Evolutionary conservation across 2,888 invertebrate genomes (phyloP).

Genomic region (Spisula subtruncata): DNA sequence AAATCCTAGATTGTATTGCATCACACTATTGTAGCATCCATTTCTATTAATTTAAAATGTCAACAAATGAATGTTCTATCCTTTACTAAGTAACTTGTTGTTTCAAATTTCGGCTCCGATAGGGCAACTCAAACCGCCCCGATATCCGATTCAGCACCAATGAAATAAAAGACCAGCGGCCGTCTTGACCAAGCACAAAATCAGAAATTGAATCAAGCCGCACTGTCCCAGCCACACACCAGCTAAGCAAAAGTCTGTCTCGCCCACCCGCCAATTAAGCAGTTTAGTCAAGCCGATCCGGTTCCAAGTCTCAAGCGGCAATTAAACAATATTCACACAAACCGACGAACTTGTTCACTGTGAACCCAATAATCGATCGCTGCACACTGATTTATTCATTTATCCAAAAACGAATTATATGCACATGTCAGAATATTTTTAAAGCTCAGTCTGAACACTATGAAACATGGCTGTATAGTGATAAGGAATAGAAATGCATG

Average conservation of each 20-base stretch:
- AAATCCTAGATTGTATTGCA: neutral
- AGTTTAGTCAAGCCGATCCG: too few relatives aligned
- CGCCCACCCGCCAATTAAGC: too few relatives aligned
- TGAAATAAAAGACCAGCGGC: too few relatives aligned
- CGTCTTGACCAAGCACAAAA: too few relatives aligned
- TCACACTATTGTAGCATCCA: neutral
- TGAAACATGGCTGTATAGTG: neutral
- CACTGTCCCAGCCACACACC: too few relatives aligned
- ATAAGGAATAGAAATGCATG: constrained; percentile 32
- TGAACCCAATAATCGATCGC: neutral
- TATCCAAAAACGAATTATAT: constrained; percentile 21
- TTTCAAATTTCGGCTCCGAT: neutral
- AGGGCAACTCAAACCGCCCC: neutral
- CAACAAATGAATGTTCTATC: neutral
- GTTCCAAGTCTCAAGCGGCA: too few relatives aligned
- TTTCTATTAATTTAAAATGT: neutral
- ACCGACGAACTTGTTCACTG: neutral
- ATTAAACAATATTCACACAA: too few relatives aligned
- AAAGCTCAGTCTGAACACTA: neutral
- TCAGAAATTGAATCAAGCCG: too few relatives aligned
- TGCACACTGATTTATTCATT: constrained; percentile 33
- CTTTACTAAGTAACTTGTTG: neutral
- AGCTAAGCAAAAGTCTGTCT: too few relatives aligned
- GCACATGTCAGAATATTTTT: constrained; percentile 25
- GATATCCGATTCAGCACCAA: too few relatives aligned